phyloP scores from a whole-genome alignment of 2,797 vertebrate genomes.

The Melanotaenia pygmaea region DNA sequence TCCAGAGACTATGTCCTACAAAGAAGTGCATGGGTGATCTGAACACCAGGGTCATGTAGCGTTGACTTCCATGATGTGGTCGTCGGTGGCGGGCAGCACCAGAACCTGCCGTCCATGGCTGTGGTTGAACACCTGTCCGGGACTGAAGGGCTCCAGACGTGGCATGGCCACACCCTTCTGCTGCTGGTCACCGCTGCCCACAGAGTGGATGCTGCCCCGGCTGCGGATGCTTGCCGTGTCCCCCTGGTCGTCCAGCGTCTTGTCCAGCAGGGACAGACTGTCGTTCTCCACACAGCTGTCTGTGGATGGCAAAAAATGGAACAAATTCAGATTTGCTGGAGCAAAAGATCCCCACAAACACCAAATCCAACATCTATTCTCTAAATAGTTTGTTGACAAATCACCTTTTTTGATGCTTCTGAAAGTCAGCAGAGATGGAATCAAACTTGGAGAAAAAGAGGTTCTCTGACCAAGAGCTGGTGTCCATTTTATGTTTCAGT shows the following conservation, averaged over 20 bases:
- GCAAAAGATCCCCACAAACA: neutral
- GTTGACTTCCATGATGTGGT: conserved; percentile 96
- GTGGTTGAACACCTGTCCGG: conserved; percentile 93
- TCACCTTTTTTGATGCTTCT: no score
- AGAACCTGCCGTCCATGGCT: conserved; percentile 89
- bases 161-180: conserved; percentile 91
- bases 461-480: no score
- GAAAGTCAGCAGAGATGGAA: no score
- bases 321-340: neutral
- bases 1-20: conserved; percentile 49
- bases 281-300: conserved; percentile 97
- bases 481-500: no score
- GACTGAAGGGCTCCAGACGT: conserved; percentile 89
- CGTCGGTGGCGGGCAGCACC: conserved; percentile 92
- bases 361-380: no score
- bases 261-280: conserved; percentile 92
- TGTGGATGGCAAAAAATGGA: conserved; percentile 55
- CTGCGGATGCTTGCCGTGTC: conserved; percentile 90
- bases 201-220: conserved; percentile 87
- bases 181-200: conserved; percentile 84
- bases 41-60: conserved; percentile 88
- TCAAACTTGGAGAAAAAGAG: no score
- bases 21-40: neutral
- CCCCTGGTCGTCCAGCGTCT: conserved; percentile 87
- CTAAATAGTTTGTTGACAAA: no score